These are phyloP conservation scores for Calosoma granatense DNA, from an alignment of 1,140 invertebrate genomes.

Conservation along the genomic window DNA sequence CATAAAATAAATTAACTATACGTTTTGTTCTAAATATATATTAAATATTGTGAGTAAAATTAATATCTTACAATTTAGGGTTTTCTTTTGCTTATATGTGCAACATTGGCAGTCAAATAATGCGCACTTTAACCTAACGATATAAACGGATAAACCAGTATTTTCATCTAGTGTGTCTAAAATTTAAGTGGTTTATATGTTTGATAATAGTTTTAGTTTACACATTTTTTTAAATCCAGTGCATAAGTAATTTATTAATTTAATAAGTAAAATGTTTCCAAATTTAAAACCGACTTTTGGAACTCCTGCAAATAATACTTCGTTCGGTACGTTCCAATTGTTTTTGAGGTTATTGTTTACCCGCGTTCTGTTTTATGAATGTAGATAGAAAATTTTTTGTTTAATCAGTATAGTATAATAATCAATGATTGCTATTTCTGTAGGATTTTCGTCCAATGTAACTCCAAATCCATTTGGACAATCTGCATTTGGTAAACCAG, in stretches of 20 bases:
- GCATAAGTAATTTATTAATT: neutral
- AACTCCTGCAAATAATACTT: slow-evolving; percentile 18
- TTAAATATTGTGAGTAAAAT: too few relatives aligned
- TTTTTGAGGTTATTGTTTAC: too few relatives aligned
- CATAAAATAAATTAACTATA: too few relatives aligned
- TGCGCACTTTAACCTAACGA: too few relatives aligned
- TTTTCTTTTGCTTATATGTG: too few relatives aligned
- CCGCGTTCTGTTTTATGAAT: neutral
- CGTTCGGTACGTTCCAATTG: slow-evolving; percentile 27
- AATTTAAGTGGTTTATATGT: neutral
- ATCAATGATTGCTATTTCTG: neutral
- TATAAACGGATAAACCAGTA: too few relatives aligned
- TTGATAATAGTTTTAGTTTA: neutral
- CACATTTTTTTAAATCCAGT: neutral
- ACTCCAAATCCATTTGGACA: slow-evolving; percentile 24
- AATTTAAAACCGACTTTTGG: slow-evolving; percentile 24
- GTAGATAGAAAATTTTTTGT: neutral
- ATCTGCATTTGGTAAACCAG: slow-evolving; percentile 22
- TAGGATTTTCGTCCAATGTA: slow-evolving; percentile 21
- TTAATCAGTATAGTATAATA: neutral
- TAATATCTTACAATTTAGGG: too few relatives aligned
- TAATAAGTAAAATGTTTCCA: slow-evolving; percentile 22
- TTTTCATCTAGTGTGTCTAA: too few relatives aligned
- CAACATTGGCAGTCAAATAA: too few relatives aligned
- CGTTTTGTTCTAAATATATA: too few relatives aligned